These are phyloP conservation scores for Tethya wilhelma DNA, from an alignment of 37 sponge, comb jelly and placozoan species.

Conservation along the genomic window DNA sequence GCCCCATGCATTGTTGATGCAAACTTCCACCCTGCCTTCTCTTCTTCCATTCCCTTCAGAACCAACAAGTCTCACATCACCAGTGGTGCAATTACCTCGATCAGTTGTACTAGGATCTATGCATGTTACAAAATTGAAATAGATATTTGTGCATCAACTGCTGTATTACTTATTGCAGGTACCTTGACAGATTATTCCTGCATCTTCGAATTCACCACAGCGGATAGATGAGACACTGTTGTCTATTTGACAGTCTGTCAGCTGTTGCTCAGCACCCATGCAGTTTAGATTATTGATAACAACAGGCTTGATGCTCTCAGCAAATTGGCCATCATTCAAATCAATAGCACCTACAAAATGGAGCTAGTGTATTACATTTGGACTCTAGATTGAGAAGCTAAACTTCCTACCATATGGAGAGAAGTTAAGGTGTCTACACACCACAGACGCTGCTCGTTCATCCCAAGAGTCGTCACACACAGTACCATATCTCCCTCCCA, in stretches of 20 bases:
- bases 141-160: background rate
- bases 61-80: slow-evolving; percentile 3
- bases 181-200: slow-evolving; percentile 20
- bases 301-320: background rate
- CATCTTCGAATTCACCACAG: background rate
- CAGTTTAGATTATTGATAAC: slow-evolving; percentile 29
- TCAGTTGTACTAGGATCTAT: background rate
- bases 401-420: slow-evolving; percentile 31
- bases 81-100: slow-evolving; percentile 4
- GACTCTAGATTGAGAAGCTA: background rate
- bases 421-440: slow-evolving; percentile 41
- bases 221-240: background rate
- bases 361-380: background rate
- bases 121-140: no score
- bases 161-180: background rate
- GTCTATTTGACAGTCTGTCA: slow-evolving; percentile 17
- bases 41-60: background rate
- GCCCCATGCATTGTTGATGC: slow-evolving; percentile 66
- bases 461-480: slow-evolving; percentile 43
- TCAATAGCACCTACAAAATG: slow-evolving; percentile 4
- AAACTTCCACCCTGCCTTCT: slow-evolving; percentile 55
- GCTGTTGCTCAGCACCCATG: slow-evolving; percentile 11
- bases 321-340: background rate
- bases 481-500: slow-evolving; percentile 30
- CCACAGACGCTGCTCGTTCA: slow-evolving; percentile 37